A percentile compares a stretch with the other conserved stretches of the same genome.
phyloP scores from a whole-genome alignment of 2,888 invertebrate genomes.

The Cephonodes hylas region DNA sequence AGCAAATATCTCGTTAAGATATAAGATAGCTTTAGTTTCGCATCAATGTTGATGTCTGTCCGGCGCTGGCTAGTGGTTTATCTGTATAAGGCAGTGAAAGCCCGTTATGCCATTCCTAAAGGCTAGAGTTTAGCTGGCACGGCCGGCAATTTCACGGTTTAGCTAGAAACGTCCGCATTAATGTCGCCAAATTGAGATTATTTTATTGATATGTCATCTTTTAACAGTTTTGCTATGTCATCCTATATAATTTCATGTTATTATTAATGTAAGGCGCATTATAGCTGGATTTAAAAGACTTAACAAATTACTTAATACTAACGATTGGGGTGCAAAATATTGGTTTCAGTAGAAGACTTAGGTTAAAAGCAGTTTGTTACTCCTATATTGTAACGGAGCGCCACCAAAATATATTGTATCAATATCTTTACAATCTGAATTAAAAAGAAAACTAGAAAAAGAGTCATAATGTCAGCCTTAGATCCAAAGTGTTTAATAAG shows the following conservation, averaged over 20 bases:
- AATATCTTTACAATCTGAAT: too few species aligned
- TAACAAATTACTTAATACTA: too few species aligned
- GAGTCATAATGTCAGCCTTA: neutral
- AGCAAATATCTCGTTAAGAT: conserved; percentile 7
- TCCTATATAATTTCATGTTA: neutral
- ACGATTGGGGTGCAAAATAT: too few species aligned
- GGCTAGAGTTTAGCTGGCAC: neutral
- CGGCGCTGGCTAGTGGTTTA: conserved; percentile 17
- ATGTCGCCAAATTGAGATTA: neutral
- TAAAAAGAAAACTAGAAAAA: too few species aligned
- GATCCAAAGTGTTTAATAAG: neutral
- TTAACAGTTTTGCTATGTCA: neutral
- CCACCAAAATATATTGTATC: too few species aligned
- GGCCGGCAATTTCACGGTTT: conserved; percentile 4
- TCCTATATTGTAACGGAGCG: too few species aligned
- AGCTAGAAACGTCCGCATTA: neutral
- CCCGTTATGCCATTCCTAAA: conserved; percentile 11
- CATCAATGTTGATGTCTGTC: conserved; percentile 22
- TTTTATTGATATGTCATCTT: neutral
- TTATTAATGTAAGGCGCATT: neutral
- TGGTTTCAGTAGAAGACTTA: too few species aligned
- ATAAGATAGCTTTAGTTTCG: conserved; percentile 27
- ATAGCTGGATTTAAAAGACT: too few species aligned
- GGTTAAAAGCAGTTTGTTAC: too few species aligned
- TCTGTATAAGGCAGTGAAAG: conserved; percentile 17